Conservation (phyloP, 2,797 vertebrate species). For the Acanthurus lineatus region DNA sequence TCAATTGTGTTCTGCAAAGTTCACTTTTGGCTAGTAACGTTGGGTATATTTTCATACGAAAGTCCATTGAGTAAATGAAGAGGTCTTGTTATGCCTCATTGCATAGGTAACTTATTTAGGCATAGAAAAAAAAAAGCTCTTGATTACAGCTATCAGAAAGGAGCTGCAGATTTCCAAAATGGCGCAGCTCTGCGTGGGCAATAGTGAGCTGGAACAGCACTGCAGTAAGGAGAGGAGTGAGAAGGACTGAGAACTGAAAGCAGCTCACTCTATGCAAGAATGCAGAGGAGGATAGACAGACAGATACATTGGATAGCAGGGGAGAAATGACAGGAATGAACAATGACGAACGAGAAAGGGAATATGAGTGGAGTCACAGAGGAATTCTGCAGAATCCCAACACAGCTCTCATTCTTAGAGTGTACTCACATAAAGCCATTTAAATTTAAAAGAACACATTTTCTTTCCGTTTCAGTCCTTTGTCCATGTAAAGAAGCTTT, state of each 20-base stretch:
- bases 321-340: constrained; percentile 20
- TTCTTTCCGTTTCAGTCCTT: background rate
- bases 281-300: constrained; percentile 18
- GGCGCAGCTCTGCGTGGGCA: constrained; percentile 78
- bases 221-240: constrained; percentile 69
- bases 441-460: background rate
- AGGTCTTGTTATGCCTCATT: constrained; percentile 6
- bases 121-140: constrained; percentile 23
- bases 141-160: constrained; percentile 54
- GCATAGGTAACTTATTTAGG: constrained; percentile 54
- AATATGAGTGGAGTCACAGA: constrained; percentile 17
- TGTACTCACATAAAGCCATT: background rate
- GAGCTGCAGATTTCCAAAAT: constrained; percentile 79
- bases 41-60: background rate
- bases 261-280: constrained; percentile 36
- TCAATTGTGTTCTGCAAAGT: constrained; percentile 12
- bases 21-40: constrained; percentile 11
- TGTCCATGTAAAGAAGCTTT: background rate
- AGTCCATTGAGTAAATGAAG: constrained; percentile 1
- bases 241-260: constrained; percentile 55
- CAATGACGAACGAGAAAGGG: constrained; percentile 9
- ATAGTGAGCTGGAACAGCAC: constrained; percentile 63
- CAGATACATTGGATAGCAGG: background rate
- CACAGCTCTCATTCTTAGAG: background rate
- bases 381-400: constrained; percentile 9